Conservation (phyloP, 2,888 invertebrate species). For the Drosophila paucipuncta region DNA sequence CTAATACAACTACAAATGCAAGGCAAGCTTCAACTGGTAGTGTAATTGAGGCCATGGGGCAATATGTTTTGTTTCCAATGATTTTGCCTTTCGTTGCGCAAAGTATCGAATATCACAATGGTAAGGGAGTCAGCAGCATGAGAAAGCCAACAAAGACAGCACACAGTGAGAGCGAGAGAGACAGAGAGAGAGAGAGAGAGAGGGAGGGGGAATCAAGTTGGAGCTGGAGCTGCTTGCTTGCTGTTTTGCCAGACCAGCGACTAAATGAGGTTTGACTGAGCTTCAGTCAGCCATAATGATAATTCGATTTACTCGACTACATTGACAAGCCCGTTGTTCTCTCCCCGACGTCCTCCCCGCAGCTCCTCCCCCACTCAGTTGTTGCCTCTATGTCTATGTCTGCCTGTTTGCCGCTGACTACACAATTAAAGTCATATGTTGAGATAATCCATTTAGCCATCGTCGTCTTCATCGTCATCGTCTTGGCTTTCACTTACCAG, state of each 20-base stretch:
- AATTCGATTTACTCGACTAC: constrained; percentile 83
- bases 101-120: constrained; percentile 82
- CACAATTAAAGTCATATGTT: constrained; percentile 84
- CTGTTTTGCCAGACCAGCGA: constrained; percentile 32
- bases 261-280: constrained; percentile 82
- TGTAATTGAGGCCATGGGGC: constrained; percentile 82
- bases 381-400: constrained; percentile 17
- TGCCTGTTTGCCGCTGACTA: constrained; percentile 65
- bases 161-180: not conserved
- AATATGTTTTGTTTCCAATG: constrained; percentile 81
- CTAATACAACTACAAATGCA: constrained; percentile 25
- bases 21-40: constrained; percentile 67
- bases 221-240: constrained; percentile 1
- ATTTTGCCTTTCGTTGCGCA: constrained; percentile 81
- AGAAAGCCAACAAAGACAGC: constrained; percentile 11
- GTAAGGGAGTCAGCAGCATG: constrained; percentile 49
- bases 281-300: constrained; percentile 83
- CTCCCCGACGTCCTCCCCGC: not conserved
- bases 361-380: not conserved
- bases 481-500: constrained; percentile 90
- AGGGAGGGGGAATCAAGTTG: constrained; percentile 5
- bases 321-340: constrained; percentile 72
- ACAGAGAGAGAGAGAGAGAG: not conserved
- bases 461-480: constrained; percentile 3
- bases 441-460: constrained; percentile 76